These are phyloP conservation scores for Amniataba percoides DNA, from an alignment of 2,797 vertebrate genomes.

Conservation along the genomic window DNA sequence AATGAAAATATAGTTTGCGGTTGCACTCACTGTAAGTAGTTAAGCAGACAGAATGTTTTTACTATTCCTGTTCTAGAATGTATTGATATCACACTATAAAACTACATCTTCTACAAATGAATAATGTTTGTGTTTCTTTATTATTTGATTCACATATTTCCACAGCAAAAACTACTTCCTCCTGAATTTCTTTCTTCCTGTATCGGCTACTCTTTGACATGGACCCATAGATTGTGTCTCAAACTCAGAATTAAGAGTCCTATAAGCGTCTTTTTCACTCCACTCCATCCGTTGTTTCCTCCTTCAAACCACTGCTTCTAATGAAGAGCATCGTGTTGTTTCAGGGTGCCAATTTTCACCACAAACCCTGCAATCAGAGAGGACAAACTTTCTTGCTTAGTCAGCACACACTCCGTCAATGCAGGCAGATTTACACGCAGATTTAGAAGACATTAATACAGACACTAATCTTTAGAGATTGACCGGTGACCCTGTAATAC, in stretches of 20 bases:
- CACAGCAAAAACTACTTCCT: too few species aligned
- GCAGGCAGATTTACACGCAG: not conserved
- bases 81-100: not conserved
- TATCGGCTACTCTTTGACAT: too few species aligned
- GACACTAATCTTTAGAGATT: not conserved
- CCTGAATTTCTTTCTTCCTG: too few species aligned
- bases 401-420: conserved; percentile 7
- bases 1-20: not conserved
- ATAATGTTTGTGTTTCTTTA: not conserved
- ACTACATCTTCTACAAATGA: not conserved
- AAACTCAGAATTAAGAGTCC: not conserved
- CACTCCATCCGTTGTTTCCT: not conserved
- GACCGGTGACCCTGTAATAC: not conserved
- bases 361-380: not conserved
- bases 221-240: not conserved
- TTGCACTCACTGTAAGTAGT: not conserved
- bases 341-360: not conserved
- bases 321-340: not conserved
- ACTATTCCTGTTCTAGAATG: too few species aligned
- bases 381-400: not conserved
- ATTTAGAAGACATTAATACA: not conserved
- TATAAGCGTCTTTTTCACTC: not conserved
- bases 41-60: not conserved
- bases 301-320: not conserved
- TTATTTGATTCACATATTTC: not conserved